Conservation (phyloP, 2,888 invertebrate species). For the Sepiola atlantica region DNA sequence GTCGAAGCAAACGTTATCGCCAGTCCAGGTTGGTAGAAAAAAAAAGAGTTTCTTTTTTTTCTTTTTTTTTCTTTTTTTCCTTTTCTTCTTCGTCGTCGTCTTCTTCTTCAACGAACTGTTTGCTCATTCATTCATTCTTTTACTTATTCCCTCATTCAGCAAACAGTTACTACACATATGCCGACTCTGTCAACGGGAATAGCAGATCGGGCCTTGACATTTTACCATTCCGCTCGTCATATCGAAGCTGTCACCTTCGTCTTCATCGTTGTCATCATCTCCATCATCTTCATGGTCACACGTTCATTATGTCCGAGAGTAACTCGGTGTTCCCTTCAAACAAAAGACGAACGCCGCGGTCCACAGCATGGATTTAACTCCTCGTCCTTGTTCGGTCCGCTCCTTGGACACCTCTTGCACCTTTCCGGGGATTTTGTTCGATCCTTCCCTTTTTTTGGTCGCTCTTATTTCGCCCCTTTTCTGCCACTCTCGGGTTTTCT, state of each 20-base stretch:
- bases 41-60: not conserved
- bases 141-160: slow-evolving; percentile 18
- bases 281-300: slow-evolving; percentile 32
- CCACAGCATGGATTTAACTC: not conserved
- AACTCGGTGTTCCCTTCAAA: not conserved
- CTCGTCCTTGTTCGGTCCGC: not conserved
- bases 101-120: slow-evolving; percentile 1
- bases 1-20: not conserved
- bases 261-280: slow-evolving; percentile 10
- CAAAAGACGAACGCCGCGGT: not conserved
- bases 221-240: not conserved
- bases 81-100: not conserved
- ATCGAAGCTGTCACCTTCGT: not conserved
- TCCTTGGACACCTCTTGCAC: not conserved
- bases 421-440: not conserved
- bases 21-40: not conserved
- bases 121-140: slow-evolving; percentile 20
- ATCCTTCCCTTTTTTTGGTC: not conserved
- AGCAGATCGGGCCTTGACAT: not conserved
- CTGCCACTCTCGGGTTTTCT: not conserved
- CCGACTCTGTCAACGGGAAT: not conserved
- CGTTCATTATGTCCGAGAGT: slow-evolving; percentile 10
- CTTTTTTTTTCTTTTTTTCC: not conserved
- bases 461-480: not conserved
- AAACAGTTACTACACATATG: not conserved